These are phyloP conservation scores for Emmelina monodactyla DNA, from an alignment of 2,888 invertebrate species.

Conservation along the genomic window DNA sequence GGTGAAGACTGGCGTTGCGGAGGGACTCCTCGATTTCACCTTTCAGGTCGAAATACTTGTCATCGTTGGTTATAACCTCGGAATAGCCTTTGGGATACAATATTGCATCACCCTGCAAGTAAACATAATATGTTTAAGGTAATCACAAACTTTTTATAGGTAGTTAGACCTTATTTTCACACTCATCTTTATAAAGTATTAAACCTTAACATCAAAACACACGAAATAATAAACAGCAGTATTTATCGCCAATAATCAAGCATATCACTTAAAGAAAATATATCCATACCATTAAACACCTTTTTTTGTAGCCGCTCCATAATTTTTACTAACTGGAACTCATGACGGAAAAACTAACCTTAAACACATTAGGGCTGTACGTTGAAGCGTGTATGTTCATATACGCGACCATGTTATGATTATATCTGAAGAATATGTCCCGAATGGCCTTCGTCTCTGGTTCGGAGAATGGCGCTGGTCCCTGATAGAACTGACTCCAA, in stretches of 20 bases:
- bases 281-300: too few species aligned
- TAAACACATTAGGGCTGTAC: conserved; percentile 19
- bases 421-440: conserved; percentile 34
- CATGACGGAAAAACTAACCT: conserved; percentile 25
- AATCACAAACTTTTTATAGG: background rate
- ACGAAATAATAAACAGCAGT: background rate
- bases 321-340: background rate
- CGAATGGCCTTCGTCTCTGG: conserved; percentile 35
- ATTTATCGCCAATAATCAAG: background rate
- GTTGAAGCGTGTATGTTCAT: conserved; percentile 39
- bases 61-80: conserved; percentile 31
- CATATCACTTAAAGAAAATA: conserved; percentile 2
- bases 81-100: conserved; percentile 43
- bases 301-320: background rate
- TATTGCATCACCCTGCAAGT: conserved; percentile 45
- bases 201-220: too few species aligned
- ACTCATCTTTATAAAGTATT: too few species aligned
- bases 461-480: conserved; percentile 37
- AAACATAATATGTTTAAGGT: background rate
- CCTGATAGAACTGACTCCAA: conserved; percentile 40
- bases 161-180: background rate
- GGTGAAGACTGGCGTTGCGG: conserved; percentile 38
- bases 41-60: conserved; percentile 41
- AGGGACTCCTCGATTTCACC: conserved; percentile 45
- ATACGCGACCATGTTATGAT: conserved; percentile 42